Base-by-base conservation (phyloP, 2,113 vertebrate species). In the Amia ocellicauda region DNA sequence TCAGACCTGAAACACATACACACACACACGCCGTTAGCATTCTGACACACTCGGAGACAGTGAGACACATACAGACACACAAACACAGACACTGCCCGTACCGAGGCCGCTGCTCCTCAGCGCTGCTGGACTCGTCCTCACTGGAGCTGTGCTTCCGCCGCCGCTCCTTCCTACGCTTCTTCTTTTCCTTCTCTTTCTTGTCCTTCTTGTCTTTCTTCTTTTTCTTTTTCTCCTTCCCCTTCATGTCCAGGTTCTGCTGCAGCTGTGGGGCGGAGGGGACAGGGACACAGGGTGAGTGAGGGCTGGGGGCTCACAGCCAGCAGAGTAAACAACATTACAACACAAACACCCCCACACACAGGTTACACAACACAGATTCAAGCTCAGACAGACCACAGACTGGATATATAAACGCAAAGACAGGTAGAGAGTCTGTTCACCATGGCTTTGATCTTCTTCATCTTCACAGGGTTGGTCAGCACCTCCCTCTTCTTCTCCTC, bases 381-480 rank as follows among this genome's bases (percentile, higher is more conserved):
- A 24, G 24, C 23, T 53, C 9, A 11, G 10, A 23, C 4, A 9
- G 4, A 36, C 29, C 17, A n/a, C 1, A 2, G 17, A 36, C 28
- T 13, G 8, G 57, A 60, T 16, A 17, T 4, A 55, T 16, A 8
- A 4, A 9, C 4, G 40, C 20, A 49, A 26, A 4, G 13, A 19
- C 14, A 27, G 24, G 28, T 26, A 14, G 27, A 22, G 3, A 54
- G 26, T 77, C 86, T 77, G n/a, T n/a, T n/a, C 79, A 99, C 96
- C 92, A 99, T 72, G 66, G 91, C 92, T 81, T 94, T 94, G 71
- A 99, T 99, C 76, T 93, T 98, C 87, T 91, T 98, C 97, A 99
- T 99, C 83, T 98, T 99, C 40, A 99, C 94, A 0, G 97, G 97
- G 61, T 99, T 99, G 17, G 92, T 96, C 58, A 98, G 64, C 50